Evolutionary conservation across 1,140 invertebrate species (phyloP).

Genomic region (Eufriesea mexicana): DNA sequence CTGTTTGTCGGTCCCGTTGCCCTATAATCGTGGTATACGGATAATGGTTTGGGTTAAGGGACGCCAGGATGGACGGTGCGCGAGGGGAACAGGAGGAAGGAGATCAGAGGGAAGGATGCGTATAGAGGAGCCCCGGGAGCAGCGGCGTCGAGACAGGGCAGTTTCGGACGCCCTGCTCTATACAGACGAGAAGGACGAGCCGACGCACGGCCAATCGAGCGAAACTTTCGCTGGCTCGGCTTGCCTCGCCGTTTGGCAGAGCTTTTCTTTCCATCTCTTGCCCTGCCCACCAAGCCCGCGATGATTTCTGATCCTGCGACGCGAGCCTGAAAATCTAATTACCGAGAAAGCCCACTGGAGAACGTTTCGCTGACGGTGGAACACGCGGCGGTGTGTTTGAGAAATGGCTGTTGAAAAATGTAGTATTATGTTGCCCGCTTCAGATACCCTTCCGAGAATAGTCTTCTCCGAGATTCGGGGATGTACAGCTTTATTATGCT

Average conservation of each 20-base stretch:
- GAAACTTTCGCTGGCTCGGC: conserved; percentile 62
- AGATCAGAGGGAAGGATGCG: conserved; percentile 47
- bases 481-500: neutral
- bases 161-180: conserved; percentile 47
- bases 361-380: conserved; percentile 8
- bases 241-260: conserved; percentile 58
- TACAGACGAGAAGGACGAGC: conserved; percentile 38
- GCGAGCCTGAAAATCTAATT: conserved; percentile 58
- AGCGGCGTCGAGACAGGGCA: conserved; percentile 54
- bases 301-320: conserved; percentile 45
- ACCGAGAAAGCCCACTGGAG: conserved; percentile 42
- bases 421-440: neutral
- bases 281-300: conserved; percentile 3
- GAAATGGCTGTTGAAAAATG: neutral
- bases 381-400: neutral
- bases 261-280: conserved; percentile 43
- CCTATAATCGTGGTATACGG: conserved; percentile 70
- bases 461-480: neutral
- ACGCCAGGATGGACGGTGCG: conserved; percentile 52
- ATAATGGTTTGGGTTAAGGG: conserved; percentile 71
- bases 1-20: conserved; percentile 73
- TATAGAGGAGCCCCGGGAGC: conserved; percentile 42
- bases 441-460: no score
- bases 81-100: conserved; percentile 24
- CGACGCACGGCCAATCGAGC: conserved; percentile 61